These are phyloP conservation scores for Penelope pileata DNA, from an alignment of 2,113 vertebrate genomes.

Conservation along the genomic window DNA sequence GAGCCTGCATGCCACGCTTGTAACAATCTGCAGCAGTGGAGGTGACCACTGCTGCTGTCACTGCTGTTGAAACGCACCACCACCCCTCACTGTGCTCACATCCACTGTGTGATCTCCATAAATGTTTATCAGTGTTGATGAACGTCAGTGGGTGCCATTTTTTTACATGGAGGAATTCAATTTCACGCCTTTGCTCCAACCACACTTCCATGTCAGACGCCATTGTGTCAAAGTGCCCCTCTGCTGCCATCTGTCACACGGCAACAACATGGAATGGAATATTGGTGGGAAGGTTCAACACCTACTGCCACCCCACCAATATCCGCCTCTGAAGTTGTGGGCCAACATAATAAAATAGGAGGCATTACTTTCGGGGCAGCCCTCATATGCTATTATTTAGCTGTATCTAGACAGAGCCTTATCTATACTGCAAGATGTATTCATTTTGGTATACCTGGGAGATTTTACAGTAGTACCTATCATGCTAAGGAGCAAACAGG, in stretches of 20 bases:
- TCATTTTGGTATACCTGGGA: neutral
- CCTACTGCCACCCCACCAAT: neutral
- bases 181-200: neutral
- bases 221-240: no score
- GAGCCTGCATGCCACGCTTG: no score
- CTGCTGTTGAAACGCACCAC: neutral
- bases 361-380: neutral
- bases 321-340: neutral
- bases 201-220: neutral
- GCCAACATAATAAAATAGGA: neutral
- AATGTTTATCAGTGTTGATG: neutral
- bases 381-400: neutral
- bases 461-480: neutral
- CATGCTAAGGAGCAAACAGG: neutral
- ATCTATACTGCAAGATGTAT: neutral
- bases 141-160: neutral
- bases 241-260: neutral
- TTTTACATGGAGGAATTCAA: neutral
- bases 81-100: neutral
- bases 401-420: neutral
- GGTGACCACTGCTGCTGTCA: no score
- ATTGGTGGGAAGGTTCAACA: neutral
- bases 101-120: neutral
- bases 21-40: neutral
- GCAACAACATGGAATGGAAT: neutral